Evolutionary conservation across 2,888 invertebrate species (phyloP).

Genomic region (Lingula anatina): DNA sequence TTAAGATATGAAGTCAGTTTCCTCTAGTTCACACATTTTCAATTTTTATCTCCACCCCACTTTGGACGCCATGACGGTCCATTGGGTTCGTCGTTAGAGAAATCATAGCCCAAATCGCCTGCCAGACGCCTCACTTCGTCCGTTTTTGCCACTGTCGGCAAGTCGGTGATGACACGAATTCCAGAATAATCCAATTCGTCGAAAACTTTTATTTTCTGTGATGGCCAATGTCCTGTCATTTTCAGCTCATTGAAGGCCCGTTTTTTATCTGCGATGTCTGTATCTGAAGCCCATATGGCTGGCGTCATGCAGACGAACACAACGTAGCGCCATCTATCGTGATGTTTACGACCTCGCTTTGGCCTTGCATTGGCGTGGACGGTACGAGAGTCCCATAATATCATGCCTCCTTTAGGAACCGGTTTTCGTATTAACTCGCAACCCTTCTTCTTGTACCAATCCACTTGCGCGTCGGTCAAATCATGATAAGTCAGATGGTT

Average conservation of each 20-base stretch:
- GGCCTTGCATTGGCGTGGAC: slow-evolving; percentile 38
- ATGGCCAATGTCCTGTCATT: slow-evolving; percentile 35
- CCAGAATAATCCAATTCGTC: slow-evolving; percentile 1
- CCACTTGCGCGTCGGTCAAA: slow-evolving; percentile 16
- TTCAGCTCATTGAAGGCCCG: slow-evolving; percentile 21
- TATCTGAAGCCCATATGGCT: slow-evolving; percentile 27
- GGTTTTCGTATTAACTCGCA: slow-evolving; percentile 24
- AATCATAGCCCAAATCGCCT: slow-evolving; percentile 20
- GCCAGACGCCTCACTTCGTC: slow-evolving; percentile 18
- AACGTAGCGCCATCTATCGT: slow-evolving; percentile 33
- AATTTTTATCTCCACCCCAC: no score
- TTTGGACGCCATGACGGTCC: no score
- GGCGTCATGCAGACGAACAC: slow-evolving; percentile 39
- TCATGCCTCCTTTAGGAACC: slow-evolving; percentile 36
- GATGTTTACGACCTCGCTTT: slow-evolving; percentile 17
- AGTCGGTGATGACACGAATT: slow-evolving; percentile 4
- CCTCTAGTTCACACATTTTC: no score
- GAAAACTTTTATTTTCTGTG: slow-evolving; percentile 21
- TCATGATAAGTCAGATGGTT: slow-evolving; percentile 13
- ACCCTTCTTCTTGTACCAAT: slow-evolving; percentile 19
- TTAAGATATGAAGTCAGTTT: no score
- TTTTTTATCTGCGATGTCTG: slow-evolving; percentile 23
- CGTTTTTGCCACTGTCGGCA: slow-evolving; percentile 20
- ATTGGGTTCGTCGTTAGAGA: slow-evolving; percentile 20
- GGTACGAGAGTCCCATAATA: slow-evolving; percentile 40